These are phyloP conservation scores for Raja brachyura DNA, from an alignment of 2,113 vertebrate genomes.

Conservation along the genomic window DNA sequence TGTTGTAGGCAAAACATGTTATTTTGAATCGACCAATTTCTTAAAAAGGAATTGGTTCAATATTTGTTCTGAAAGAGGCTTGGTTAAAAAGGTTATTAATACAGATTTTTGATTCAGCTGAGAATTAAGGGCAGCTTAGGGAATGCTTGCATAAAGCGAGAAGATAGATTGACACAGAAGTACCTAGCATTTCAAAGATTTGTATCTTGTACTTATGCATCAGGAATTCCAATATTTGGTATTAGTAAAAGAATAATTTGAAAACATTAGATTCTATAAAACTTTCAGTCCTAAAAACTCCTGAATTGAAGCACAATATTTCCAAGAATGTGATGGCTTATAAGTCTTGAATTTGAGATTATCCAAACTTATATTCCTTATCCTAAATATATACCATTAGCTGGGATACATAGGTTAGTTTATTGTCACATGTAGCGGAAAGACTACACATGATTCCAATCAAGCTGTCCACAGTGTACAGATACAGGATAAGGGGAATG, in stretches of 20 bases:
- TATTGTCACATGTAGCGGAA: too few relatives aligned
- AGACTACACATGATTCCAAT: too few relatives aligned
- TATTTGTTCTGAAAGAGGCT: neutral
- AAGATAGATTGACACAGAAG: neutral
- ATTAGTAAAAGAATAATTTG: neutral
- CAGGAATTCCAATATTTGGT: neutral
- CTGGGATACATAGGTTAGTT: neutral
- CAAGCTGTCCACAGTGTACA: too few relatives aligned
- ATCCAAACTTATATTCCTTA: neutral
- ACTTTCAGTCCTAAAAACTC: neutral
- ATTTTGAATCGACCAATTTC: neutral
- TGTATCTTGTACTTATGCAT: neutral
- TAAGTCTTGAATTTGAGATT: neutral
- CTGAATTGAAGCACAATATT: neutral
- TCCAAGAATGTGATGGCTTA: neutral
- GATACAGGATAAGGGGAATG: too few relatives aligned
- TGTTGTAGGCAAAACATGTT: neutral
- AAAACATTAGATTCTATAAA: neutral
- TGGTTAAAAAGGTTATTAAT: neutral
- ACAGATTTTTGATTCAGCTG: neutral
- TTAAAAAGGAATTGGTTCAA: neutral
- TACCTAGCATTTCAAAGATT: neutral
- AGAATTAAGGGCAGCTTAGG: neutral
- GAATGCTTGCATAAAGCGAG: neutral
- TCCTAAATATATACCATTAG: neutral